These are phyloP conservation scores for Verasper variegatus DNA, from an alignment of 2,113 vertebrate species.

Conservation along the genomic window DNA sequence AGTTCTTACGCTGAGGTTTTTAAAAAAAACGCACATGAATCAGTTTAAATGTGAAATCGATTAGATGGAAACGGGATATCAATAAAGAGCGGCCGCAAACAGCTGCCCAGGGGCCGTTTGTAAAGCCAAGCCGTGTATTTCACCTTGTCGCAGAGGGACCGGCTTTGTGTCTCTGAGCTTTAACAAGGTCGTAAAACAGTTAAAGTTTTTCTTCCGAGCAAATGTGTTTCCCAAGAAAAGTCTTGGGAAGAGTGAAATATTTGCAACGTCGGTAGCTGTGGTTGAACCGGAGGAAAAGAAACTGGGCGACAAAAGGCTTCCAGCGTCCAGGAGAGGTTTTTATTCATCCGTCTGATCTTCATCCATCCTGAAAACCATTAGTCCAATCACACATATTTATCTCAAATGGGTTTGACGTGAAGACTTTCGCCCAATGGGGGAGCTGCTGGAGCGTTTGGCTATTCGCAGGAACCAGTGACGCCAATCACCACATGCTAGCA, in stretches of 20 bases:
- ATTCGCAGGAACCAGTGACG: too few species aligned
- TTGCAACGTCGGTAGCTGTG: too few species aligned
- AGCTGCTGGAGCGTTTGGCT: too few species aligned
- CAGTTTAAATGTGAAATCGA: conserved; percentile 32
- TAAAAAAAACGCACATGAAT: conserved; percentile 30
- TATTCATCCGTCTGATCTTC: background rate
- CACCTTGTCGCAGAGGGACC: conserved; percentile 25
- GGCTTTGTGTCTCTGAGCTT: conserved; percentile 17
- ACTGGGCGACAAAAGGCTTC: too few species aligned
- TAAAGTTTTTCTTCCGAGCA: conserved; percentile 20
- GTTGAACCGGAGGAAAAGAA: too few species aligned
- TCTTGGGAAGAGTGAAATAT: background rate
- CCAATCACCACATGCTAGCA: too few species aligned
- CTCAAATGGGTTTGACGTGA: too few species aligned
- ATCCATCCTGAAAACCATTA: too few species aligned
- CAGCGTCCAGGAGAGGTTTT: too few species aligned
- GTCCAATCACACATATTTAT: too few species aligned
- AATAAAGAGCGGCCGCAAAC: conserved; percentile 44
- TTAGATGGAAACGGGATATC: conserved; percentile 15
- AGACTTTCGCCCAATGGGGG: too few species aligned
- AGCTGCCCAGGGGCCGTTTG: conserved; percentile 5
- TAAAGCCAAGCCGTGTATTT: conserved; percentile 26
- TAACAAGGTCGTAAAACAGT: conserved; percentile 31
- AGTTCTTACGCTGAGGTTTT: background rate
- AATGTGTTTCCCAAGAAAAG: conserved; percentile 38